Conservation (phyloP, 2,888 invertebrate species). For the Acronicta aceris region DNA sequence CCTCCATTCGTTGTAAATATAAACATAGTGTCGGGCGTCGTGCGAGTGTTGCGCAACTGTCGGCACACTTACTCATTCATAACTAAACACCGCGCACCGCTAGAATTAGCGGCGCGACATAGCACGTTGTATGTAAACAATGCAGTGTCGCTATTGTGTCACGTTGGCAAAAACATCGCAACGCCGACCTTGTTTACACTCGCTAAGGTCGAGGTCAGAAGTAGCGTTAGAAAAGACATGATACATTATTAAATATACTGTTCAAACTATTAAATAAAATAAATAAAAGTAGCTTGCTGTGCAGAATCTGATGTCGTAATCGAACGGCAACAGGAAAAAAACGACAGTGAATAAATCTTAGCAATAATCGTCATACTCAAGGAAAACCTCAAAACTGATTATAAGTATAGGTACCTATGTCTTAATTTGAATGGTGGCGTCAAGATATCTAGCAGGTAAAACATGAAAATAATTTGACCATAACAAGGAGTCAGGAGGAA, state of each 20-base stretch:
- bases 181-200: conserved; percentile 24
- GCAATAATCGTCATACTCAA: conserved; percentile 21
- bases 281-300: conserved; percentile 6
- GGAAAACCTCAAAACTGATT: conserved; percentile 45
- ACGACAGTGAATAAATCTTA: conserved; percentile 12
- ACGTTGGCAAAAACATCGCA: conserved; percentile 30
- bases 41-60: conserved; percentile 34
- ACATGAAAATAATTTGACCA: background rate
- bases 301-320: conserved; percentile 6
- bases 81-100: conserved; percentile 1
- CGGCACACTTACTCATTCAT: conserved; percentile 36
- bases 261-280: too few species aligned
- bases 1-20: conserved; percentile 4
- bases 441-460: conserved; percentile 15
- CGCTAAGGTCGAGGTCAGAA: conserved; percentile 41
- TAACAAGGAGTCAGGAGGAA: too few species aligned
- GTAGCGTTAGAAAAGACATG: conserved; percentile 1
- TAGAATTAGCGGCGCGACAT: conserved; percentile 21
- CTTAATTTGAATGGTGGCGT: conserved; percentile 19
- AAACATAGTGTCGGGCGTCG: conserved; percentile 10
- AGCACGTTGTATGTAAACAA: conserved; percentile 40
- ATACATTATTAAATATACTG: background rate
- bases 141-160: conserved; percentile 40
- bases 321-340: conserved; percentile 31
- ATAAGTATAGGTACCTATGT: conserved; percentile 1